Conservation (phyloP, 2,797 vertebrate genomes). For the Mareca penelope region DNA sequence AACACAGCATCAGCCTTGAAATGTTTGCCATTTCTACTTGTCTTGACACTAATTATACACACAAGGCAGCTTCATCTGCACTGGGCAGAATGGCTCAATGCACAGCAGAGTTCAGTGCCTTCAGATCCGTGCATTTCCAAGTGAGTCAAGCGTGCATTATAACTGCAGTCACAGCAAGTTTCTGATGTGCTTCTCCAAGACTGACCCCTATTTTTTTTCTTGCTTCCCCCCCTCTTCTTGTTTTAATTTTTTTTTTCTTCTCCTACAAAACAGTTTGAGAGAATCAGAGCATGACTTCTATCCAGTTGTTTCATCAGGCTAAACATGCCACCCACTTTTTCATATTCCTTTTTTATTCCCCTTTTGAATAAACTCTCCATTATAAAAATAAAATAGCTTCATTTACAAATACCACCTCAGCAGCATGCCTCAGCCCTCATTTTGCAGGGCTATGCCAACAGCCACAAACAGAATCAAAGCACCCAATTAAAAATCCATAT, state of each 20-base stretch:
- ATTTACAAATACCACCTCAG: conserved; percentile 51
- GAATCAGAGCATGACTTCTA: conserved; percentile 47
- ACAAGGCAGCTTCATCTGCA: neutral
- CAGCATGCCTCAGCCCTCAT: conserved; percentile 45
- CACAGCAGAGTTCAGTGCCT: neutral
- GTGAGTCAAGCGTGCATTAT: neutral
- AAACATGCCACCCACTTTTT: neutral
- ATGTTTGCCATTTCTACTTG: neutral
- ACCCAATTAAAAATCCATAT: conserved; percentile 70
- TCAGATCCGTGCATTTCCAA: neutral
- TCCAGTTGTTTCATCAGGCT: conserved; percentile 20
- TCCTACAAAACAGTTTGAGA: neutral
- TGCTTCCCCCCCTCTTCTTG: neutral
- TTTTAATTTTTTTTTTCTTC: neutral
- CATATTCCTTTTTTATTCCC: neutral
- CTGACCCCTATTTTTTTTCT: neutral
- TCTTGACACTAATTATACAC: conserved; percentile 7
- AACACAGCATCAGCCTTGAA: neutral
- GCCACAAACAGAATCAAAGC: conserved; percentile 55
- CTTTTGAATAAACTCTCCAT: conserved; percentile 42
- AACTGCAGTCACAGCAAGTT: conserved; percentile 29
- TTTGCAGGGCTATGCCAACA: conserved; percentile 44
- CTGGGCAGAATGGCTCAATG: neutral
- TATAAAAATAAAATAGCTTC: conserved; percentile 28
- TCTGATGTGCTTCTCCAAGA: neutral